A percentile compares a stretch with the other conserved stretches of the same genome.
Evolutionary conservation across 2,113 vertebrate genomes (phyloP).

Genomic region (Ceyx cyanopectus): DNA sequence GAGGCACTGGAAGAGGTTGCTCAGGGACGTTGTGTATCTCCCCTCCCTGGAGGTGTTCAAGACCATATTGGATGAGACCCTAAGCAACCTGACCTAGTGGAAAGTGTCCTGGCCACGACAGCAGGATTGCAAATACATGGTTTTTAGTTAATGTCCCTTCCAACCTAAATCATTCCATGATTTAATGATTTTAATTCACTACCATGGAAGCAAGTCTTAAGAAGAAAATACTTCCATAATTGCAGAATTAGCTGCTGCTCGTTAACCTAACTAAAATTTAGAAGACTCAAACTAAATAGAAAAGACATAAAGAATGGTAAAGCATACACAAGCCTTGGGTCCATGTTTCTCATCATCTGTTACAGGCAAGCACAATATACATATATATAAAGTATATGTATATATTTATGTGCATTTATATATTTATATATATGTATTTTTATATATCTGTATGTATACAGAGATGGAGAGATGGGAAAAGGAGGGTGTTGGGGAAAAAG

Average conservation of each 20-base stretch:
- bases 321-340: not conserved
- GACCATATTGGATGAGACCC: not conserved
- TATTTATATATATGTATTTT: no score
- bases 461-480: no score
- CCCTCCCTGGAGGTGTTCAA: not conserved
- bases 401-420: no score
- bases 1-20: not conserved
- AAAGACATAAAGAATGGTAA: not conserved
- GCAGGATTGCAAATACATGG: not conserved
- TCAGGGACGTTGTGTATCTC: not conserved
- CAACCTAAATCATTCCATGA: not conserved
- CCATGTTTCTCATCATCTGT: not conserved
- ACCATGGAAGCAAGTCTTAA: not conserved
- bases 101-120: not conserved
- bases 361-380: not conserved
- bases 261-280: no score
- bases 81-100: not conserved
- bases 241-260: not conserved
- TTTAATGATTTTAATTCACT: not conserved
- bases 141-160: not conserved
- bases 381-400: no score
- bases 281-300: not conserved
- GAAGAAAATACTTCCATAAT: not conserved
- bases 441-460: no score
- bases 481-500: fast-evolving